These are phyloP conservation scores for Meles meles DNA, from an alignment of 2,113 vertebrate genomes.

Conservation along the genomic window DNA sequence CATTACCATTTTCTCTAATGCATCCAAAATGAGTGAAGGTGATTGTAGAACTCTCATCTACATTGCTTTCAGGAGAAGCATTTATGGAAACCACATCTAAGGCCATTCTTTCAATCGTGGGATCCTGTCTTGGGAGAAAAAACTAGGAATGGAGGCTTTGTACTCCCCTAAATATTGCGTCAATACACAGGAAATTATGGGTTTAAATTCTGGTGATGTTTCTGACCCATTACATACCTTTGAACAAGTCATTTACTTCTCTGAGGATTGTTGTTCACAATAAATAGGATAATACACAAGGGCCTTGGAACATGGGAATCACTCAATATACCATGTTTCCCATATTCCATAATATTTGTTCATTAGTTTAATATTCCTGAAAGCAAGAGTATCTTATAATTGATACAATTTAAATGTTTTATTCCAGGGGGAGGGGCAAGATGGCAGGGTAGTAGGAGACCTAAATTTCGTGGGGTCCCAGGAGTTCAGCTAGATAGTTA, in stretches of 20 bases:
- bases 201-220: background rate
- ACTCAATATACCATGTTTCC: background rate
- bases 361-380: conserved; percentile 12
- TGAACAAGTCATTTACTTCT: background rate
- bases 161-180: background rate
- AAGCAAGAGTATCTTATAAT: background rate
- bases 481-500: no score
- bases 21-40: conserved; percentile 35
- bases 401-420: background rate
- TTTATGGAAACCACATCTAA: conserved; percentile 50
- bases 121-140: conserved; percentile 12
- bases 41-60: conserved; percentile 19
- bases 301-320: background rate
- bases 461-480: no score
- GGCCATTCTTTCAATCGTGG: conserved; percentile 18
- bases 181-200: background rate
- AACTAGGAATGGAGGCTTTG: background rate
- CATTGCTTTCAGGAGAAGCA: conserved; percentile 34
- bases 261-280: background rate
- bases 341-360: background rate
- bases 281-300: background rate
- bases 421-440: background rate
- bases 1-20: conserved; percentile 62
- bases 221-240: background rate
- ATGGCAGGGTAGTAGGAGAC: no score